Base-by-base conservation (phyloP, 2,113 vertebrate genomes). In the Gambusia affinis region DNA sequence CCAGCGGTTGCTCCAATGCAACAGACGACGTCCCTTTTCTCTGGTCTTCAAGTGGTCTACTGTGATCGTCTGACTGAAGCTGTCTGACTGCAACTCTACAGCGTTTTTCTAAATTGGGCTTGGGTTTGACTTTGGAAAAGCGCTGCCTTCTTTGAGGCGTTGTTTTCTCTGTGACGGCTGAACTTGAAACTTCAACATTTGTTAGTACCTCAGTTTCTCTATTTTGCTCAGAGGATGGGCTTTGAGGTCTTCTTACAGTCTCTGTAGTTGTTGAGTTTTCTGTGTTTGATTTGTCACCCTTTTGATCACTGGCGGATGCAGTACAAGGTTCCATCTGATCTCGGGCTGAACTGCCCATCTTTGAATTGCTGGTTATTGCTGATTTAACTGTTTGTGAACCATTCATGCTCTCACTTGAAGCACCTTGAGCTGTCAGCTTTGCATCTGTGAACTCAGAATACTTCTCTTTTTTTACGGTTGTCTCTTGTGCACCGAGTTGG, bases 121-220 rank as follows among this genome's bases (percentile, higher is more conserved):
- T 87, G 2, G 74, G 82, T 73, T 82, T 91, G 51, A 83, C 47
- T 19, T 79, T 91, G 14, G 88, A 10, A n/a, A 86, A 62, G 24
- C 71, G 64, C 28, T n/a, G 67, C 33, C 71, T 77, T 76, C 85
- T 81, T 64, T 74, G 87, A 42, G 67, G n/a, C 4, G 44, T 12
- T 31, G 47, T 69, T 72, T 61, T 37, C 64, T 76, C 67, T 17
- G 72, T 44, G 27, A 22, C 44, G n/a, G 72, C 67, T 33, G 75
- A 77, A 15, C 12, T 76, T 15, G 65, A 51, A 8, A 79, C 37
- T 3, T 2, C 72, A 47, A 33, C 27, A 11, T 69, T 39, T 15
- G 62, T 69, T 14, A 31, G 47, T 1, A 63, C 15, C 1, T 75
- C 39, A 60, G 73, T 14, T 30, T 37, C 14, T 65, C 22, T 39